A percentile compares a stretch with the other conserved stretches of the same genome.
Evolutionary conservation across 2,113 vertebrate species (phyloP).

Genomic region (Hemiscyllium ocellatum): DNA sequence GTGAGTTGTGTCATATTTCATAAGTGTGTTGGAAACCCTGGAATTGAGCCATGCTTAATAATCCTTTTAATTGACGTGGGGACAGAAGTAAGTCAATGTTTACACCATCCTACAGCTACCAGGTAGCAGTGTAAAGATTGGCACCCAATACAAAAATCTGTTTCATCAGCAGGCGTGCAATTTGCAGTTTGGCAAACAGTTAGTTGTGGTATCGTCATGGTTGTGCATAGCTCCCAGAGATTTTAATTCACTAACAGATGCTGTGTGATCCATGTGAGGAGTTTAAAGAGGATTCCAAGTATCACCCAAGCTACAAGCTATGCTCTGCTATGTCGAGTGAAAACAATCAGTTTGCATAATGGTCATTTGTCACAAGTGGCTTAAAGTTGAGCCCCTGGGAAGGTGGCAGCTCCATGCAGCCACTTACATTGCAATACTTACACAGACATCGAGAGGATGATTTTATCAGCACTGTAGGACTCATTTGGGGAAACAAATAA

Average conservation of each 20-base stretch:
- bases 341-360: background rate
- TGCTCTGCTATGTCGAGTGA: background rate
- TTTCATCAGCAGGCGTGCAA: background rate
- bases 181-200: background rate
- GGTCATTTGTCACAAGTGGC: background rate
- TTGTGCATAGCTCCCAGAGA: background rate
- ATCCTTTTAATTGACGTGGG: background rate
- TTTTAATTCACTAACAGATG: conserved; percentile 30
- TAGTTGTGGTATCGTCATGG: background rate
- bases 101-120: background rate
- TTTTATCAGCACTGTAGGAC: background rate
- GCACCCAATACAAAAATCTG: background rate
- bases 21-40: background rate
- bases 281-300: conserved; percentile 28
- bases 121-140: conserved; percentile 10
- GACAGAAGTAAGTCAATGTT: background rate
- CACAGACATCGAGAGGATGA: background rate
- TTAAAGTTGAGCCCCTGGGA: conserved; percentile 6
- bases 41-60: background rate
- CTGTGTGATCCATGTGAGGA: conserved; percentile 26
- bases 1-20: background rate
- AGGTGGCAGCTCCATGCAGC: background rate
- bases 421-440: background rate
- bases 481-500: background rate
- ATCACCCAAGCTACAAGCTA: background rate